A percentile compares a stretch with the other conserved stretches of the same genome.
Evolutionary conservation across 2,888 invertebrate genomes (phyloP).

Genomic region (Sympetrum striolatum): DNA sequence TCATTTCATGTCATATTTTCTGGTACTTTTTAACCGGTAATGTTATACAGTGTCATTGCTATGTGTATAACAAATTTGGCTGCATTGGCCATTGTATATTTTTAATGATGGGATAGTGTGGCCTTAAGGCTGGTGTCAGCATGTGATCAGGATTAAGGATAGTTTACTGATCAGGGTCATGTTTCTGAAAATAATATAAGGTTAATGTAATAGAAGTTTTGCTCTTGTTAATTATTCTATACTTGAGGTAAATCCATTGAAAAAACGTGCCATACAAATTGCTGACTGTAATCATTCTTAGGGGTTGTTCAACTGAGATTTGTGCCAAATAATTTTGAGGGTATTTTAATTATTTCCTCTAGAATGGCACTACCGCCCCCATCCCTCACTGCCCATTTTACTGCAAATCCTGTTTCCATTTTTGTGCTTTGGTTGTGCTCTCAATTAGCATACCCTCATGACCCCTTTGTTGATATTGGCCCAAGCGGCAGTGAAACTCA

Average conservation of each 20-base stretch:
- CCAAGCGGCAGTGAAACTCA: conserved; percentile 45
- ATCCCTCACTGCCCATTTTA: conserved; percentile 34
- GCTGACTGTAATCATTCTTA: conserved; percentile 35
- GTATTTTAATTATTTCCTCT: conserved; percentile 19
- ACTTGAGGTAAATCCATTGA: conserved; percentile 19
- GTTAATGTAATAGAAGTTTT: conserved; percentile 40
- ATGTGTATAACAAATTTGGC: conserved; percentile 37
- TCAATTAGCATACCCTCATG: conserved; percentile 41
- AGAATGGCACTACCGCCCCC: conserved; percentile 14
- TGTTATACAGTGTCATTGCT: conserved; percentile 33
- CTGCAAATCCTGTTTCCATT: conserved; percentile 10
- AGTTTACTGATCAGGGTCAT: conserved; percentile 43
- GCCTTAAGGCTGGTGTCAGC: conserved; percentile 41
- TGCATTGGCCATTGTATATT: conserved; percentile 41
- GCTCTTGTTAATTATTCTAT: conserved; percentile 37
- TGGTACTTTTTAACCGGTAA: conserved; percentile 34
- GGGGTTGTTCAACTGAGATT: conserved; percentile 14
- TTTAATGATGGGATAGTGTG: conserved; percentile 41
- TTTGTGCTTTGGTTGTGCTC: not conserved
- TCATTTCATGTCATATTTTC: conserved; percentile 38
- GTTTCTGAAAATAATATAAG: conserved; percentile 43
- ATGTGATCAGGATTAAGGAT: conserved; percentile 44
- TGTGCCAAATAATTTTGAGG: conserved; percentile 31
- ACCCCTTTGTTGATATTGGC: conserved; percentile 35
- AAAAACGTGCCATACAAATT: conserved; percentile 30